phyloP scores from a whole-genome alignment of 1,140 invertebrate species.

The Calephelis virginiensis region DNA sequence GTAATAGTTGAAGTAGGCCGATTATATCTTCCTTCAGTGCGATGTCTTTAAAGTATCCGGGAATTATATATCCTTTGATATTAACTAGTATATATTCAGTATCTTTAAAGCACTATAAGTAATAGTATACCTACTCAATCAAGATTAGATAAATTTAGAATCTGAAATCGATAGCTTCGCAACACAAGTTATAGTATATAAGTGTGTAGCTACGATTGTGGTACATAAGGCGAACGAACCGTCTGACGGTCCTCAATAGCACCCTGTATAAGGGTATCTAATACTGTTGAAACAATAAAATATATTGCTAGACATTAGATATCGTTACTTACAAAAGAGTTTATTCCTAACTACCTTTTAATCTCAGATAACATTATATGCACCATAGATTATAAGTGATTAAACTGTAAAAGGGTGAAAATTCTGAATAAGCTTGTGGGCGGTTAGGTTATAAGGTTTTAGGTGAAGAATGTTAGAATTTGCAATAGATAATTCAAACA shows the following conservation, averaged over 20 bases:
- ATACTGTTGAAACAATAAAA: slow-evolving; percentile 9
- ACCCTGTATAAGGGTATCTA: slow-evolving; percentile 16
- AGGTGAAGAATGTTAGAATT: slow-evolving; percentile 14
- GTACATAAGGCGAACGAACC: slow-evolving; percentile 12
- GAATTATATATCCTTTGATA: background rate
- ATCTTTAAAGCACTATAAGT: background rate
- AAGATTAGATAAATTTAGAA: background rate
- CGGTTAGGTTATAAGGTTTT: background rate
- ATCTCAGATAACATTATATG: slow-evolving; percentile 18
- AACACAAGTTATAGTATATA: background rate
- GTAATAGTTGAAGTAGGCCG: background rate
- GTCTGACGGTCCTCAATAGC: slow-evolving; percentile 12
- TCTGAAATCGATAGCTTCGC: slow-evolving; percentile 8
- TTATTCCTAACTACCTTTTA: slow-evolving; percentile 9
- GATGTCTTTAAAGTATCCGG: background rate
- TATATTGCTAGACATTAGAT: slow-evolving; percentile 18
- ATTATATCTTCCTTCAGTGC: background rate
- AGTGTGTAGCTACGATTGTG: slow-evolving; percentile 11
- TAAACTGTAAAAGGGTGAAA: slow-evolving; percentile 19
- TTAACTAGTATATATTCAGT: background rate
- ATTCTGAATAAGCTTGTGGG: slow-evolving; percentile 11
- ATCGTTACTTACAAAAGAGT: slow-evolving; percentile 20
- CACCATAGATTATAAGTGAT: slow-evolving; percentile 19
- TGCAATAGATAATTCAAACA: background rate
- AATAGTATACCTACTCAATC: background rate